Percentiles rank a stretch among this genome's conserved stretches.
phyloP scores from a whole-genome alignment of 2,113 vertebrate species.

The Ramphastos sulfuratus region DNA sequence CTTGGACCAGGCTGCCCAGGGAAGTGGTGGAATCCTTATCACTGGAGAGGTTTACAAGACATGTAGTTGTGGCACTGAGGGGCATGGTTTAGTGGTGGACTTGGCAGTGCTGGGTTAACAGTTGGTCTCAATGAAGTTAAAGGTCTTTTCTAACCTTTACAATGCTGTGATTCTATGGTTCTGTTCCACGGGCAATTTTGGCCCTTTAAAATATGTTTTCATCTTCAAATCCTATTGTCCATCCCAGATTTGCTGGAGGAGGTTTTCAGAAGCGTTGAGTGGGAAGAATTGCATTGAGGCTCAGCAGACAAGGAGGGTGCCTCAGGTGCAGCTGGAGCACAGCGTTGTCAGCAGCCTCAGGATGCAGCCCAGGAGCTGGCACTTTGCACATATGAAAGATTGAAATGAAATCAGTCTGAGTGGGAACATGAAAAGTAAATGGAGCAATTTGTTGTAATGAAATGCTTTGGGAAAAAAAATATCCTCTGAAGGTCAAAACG shows the following conservation, averaged over 20 bases:
- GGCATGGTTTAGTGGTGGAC: no score
- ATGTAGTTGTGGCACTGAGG: no score
- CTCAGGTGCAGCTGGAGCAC: not conserved
- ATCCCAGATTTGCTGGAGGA: not conserved
- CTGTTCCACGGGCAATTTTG: not conserved
- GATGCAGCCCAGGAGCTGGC: not conserved
- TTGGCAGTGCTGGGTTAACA: no score
- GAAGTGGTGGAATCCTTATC: no score
- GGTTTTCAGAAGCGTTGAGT: not conserved
- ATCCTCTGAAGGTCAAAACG: not conserved
- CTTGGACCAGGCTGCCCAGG: no score
- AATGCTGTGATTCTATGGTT: not conserved
- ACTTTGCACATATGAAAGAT: rapidly evolving
- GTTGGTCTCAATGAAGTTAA: no score
- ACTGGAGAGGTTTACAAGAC: no score
- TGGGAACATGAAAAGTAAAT: not conserved
- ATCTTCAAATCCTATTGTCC: not conserved
- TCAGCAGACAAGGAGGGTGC: not conserved
- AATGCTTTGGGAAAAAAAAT: not conserved
- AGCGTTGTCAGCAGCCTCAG: not conserved
- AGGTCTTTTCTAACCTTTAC: no score
- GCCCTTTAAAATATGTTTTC: not conserved
- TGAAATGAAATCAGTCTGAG: not conserved
- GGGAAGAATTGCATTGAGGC: not conserved
- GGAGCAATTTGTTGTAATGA: not conserved